Percentiles rank a stretch among this genome's conserved stretches.
These are phyloP conservation scores for Henricia sp. DNA, from an alignment of 53 echinoderm and acorn worm species.

Conservation along the genomic window DNA sequence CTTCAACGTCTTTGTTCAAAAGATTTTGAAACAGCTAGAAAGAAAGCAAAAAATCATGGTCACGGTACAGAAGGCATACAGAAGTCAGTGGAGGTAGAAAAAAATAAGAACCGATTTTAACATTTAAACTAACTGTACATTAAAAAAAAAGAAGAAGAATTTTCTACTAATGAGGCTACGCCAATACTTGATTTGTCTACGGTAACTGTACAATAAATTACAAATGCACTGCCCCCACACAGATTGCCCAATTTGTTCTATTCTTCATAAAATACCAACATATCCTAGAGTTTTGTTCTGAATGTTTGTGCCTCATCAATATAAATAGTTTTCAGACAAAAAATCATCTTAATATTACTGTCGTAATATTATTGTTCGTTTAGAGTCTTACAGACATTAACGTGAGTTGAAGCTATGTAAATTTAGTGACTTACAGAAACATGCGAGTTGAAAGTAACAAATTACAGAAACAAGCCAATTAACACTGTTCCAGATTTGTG, in stretches of 20 bases:
- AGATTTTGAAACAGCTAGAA: slow-evolving; percentile 6
- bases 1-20: slow-evolving; percentile 24
- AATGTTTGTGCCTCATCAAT: background rate
- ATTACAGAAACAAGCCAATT: too few relatives aligned
- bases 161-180: background rate
- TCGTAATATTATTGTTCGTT: background rate
- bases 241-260: background rate
- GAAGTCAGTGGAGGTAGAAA: slow-evolving; percentile 55
- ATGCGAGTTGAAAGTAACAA: too few relatives aligned
- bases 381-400: slow-evolving; percentile 30
- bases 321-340: slow-evolving; percentile 7
- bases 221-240: slow-evolving; percentile 58
- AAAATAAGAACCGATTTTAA: slow-evolving; percentile 36
- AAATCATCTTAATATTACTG: slow-evolving; percentile 7
- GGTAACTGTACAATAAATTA: slow-evolving; percentile 61
- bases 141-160: slow-evolving; percentile 1
- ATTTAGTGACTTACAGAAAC: too few relatives aligned
- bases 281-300: background rate
- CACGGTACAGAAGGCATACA: slow-evolving; percentile 34
- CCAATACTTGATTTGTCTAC: slow-evolving; percentile 37
- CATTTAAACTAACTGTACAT: slow-evolving; percentile 55
- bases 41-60: slow-evolving; percentile 16
- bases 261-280: background rate
- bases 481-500: too few relatives aligned
- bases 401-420: slow-evolving; percentile 37